Evolutionary conservation across 2,888 invertebrate genomes (phyloP).

Genomic region (Sarcophaga rosellei): DNA sequence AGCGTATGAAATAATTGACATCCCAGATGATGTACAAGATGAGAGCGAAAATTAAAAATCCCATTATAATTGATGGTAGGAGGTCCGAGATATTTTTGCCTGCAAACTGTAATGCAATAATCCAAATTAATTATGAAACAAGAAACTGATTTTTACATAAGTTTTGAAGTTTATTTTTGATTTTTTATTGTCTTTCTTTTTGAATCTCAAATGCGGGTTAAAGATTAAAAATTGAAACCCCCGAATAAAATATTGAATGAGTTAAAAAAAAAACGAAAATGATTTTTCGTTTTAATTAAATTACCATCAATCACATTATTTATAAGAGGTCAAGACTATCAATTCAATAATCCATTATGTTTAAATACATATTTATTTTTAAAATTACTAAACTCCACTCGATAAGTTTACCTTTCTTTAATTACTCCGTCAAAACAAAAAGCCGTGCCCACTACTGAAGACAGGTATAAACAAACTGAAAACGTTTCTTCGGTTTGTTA

Average conservation of each 20-base stretch:
- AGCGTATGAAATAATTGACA: constrained; percentile 90
- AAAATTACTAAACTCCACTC: too few species aligned
- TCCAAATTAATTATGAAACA: constrained; percentile 34
- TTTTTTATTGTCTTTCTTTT: background rate
- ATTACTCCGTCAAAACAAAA: background rate
- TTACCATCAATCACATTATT: too few species aligned
- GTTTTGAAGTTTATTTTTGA: background rate
- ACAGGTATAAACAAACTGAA: constrained; percentile 33
- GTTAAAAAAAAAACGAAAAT: constrained; percentile 29
- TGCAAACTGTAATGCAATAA: constrained; percentile 29
- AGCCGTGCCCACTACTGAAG: constrained; percentile 7
- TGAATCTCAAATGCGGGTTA: background rate
- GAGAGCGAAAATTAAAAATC: constrained; percentile 75
- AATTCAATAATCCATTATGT: too few species aligned
- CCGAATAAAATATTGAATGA: background rate
- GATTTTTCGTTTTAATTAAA: background rate
- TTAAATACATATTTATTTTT: too few species aligned
- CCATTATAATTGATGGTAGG: constrained; percentile 71
- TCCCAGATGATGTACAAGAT: constrained; percentile 88
- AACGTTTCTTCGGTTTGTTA: background rate
- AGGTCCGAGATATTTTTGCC: background rate
- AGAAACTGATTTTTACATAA: constrained; percentile 33
- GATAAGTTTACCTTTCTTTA: background rate
- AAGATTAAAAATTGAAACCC: constrained; percentile 33
- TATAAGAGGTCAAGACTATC: too few species aligned